Evolutionary conservation across 2,888 invertebrate genomes (phyloP), one percentile per base, ranked within the genome.

Genomic region (Nephrotoma flavescens): DNA sequence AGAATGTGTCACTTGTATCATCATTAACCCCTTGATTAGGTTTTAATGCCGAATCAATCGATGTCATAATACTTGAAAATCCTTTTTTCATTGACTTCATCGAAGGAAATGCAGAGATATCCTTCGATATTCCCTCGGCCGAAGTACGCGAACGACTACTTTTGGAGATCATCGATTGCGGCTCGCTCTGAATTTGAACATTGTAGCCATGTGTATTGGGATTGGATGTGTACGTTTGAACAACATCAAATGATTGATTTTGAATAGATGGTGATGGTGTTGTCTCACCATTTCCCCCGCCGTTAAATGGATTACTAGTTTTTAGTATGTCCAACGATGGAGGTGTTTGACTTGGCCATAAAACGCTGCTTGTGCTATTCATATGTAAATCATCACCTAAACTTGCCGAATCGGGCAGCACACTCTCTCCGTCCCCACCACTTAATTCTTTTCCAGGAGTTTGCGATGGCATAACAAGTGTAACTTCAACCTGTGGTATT

Each of bases 401-500:
- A 90, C 96, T 97, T 88, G 96, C 96, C 6, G 96, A 96, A 92
- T 97, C 97, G 0, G 96, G 95, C 52, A 96, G 94, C 57, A 96
- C 95, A 88, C 96, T 97, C 92, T 97, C 97, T 88, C 96, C 93
- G 92, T 97, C 97, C 87, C 96, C 94, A 87, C 95, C 95, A 87
- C 96, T 96, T 88, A 96, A 96, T 93, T 97, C 97, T 91, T 96
- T 97, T 7, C 96, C 96, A 71, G 96, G 96, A 89, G 95, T 95
- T 90, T 94, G 95, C 87, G 96, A 95, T 47, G 97, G 97, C 93
- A 97, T 96, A 88, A 98, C 96, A 89, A 98, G 94, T 0, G 97
- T 97, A 87, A 98, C 92, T 91, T 98, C 98, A 84, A 96, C 93
- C 90, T 97, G 97, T 15, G 97, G 97, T 87, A 97, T 93, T 88